Percentiles rank a stretch among this genome's conserved stretches.
These are phyloP conservation scores for Mythimna lalbum DNA, from an alignment of 2,888 invertebrate genomes.

Conservation along the genomic window DNA sequence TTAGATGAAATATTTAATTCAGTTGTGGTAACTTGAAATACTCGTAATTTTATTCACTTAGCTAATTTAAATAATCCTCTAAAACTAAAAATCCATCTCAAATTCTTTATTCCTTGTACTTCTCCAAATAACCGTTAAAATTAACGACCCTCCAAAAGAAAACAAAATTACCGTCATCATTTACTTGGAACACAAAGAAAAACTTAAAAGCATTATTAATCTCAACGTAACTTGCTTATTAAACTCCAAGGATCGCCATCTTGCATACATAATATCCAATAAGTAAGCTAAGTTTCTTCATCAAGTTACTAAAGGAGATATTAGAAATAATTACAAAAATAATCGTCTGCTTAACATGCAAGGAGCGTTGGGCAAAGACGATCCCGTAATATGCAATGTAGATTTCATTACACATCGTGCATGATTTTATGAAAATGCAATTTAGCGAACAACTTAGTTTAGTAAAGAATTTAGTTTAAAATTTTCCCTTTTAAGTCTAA, in stretches of 20 bases:
- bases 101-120: neutral
- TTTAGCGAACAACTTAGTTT: conserved; percentile 40
- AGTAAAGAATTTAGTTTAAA: conserved; percentile 43
- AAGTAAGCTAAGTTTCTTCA: conserved; percentile 64
- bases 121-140: conserved; percentile 35
- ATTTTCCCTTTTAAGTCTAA: conserved; percentile 29
- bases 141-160: conserved; percentile 31
- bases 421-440: conserved; percentile 53
- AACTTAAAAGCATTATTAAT: conserved; percentile 51
- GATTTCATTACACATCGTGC: conserved; percentile 63
- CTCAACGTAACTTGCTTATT: conserved; percentile 53
- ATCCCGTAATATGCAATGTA: conserved; percentile 60
- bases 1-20: neutral
- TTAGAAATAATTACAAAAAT: conserved; percentile 73
- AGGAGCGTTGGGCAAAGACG: conserved; percentile 36
- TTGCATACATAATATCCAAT: conserved; percentile 67
- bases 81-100: neutral
- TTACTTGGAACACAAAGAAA: conserved; percentile 40
- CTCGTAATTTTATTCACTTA: neutral
- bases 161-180: conserved; percentile 45
- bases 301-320: conserved; percentile 62
- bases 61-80: too few species aligned
- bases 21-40: neutral
- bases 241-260: conserved; percentile 54
- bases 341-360: conserved; percentile 67